These are phyloP conservation scores for Cariama cristata DNA, from an alignment of 2,113 vertebrate species.

Conservation along the genomic window DNA sequence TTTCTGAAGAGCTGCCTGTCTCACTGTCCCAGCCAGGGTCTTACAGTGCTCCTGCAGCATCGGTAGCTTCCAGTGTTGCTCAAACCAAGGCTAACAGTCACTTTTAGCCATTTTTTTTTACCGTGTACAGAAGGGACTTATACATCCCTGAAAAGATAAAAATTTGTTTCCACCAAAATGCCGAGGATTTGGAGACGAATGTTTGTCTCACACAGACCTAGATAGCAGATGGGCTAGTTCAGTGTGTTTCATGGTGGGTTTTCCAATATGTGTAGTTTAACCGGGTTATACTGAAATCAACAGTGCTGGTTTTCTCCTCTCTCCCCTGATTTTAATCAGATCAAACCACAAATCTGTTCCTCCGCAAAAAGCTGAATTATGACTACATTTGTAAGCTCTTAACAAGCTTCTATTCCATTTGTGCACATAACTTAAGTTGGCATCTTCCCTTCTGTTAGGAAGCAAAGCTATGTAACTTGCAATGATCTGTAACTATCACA, in stretches of 20 bases:
- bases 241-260: neutral
- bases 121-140: neutral
- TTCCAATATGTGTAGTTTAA: neutral
- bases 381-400: neutral
- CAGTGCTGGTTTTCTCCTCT: neutral
- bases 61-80: neutral
- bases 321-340: neutral
- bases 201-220: neutral
- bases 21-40: neutral
- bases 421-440: neutral
- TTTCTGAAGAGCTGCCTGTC: neutral
- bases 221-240: neutral
- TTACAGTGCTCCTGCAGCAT: neutral
- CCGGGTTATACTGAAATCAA: neutral
- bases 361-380: neutral
- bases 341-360: neutral
- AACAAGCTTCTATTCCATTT: neutral
- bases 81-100: accelerated
- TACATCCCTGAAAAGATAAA: neutral
- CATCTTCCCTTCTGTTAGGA: neutral
- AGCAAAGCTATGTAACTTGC: neutral
- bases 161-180: neutral
- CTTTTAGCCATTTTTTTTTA: neutral
- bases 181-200: neutral
- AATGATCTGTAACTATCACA: accelerated